A percentile compares a stretch with the other conserved stretches of the same genome.
These are phyloP conservation scores for Lycophotia porphyrea DNA, from an alignment of 2,888 invertebrate species.

Conservation along the genomic window DNA sequence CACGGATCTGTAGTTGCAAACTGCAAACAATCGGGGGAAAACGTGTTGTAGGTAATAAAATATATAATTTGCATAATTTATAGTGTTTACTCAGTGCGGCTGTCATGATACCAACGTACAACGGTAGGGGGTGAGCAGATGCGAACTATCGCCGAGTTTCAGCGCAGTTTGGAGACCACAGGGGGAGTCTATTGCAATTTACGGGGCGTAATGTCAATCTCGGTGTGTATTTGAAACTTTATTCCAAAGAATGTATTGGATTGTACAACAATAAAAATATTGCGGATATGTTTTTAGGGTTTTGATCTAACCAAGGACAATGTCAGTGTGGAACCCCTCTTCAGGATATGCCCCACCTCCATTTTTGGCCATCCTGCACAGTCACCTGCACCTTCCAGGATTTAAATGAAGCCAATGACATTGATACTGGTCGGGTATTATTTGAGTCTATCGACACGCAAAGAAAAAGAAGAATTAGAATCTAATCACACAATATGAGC, in stretches of 20 bases:
- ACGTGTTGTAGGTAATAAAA: slow-evolving; percentile 59
- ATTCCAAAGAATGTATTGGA: background rate
- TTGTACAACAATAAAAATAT: background rate
- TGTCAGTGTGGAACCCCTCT: no score
- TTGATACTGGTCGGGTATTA: no score
- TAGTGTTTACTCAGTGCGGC: slow-evolving; percentile 57
- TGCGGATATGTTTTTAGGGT: background rate
- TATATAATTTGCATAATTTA: slow-evolving; percentile 69
- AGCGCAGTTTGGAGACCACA: slow-evolving; percentile 37
- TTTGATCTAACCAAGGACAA: background rate
- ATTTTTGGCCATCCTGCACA: no score
- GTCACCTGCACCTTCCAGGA: no score
- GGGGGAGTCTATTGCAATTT: slow-evolving; percentile 32
- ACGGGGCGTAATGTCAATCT: slow-evolving; percentile 17
- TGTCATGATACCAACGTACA: slow-evolving; percentile 49
- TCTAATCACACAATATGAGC: no score
- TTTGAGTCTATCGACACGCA: no score
- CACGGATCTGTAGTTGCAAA: slow-evolving; percentile 45
- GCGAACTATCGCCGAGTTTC: slow-evolving; percentile 45
- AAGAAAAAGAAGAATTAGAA: no score
- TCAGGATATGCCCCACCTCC: no score
- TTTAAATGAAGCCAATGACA: no score
- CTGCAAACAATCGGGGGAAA: slow-evolving; percentile 56
- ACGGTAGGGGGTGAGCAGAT: slow-evolving; percentile 51
- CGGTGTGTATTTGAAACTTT: slow-evolving; percentile 11